Base-by-base conservation (phyloP, 2,888 invertebrate species). In the Mesoligia furuncula region DNA sequence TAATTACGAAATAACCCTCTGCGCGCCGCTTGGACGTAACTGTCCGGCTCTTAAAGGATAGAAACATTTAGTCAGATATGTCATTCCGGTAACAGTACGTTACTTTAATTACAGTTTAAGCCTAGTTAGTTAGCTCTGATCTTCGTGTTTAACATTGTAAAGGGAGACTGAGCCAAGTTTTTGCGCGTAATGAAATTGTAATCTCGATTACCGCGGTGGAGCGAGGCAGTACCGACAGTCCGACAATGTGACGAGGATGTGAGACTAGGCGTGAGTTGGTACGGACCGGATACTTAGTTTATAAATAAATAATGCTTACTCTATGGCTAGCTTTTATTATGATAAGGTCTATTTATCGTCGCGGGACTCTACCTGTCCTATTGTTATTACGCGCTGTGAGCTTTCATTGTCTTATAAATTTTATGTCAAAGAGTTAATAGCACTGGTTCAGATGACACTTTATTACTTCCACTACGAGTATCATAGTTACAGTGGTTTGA, bases 51-150 rank as follows among this genome's bases (percentile, higher is more conserved):
- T 93, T 94, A 95, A 95, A 95, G 95, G 95, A 93, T 94, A 95
- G 92, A 94, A 95, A 93, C 94, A 95, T 95, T 95, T 96, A 96
- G 93, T 93, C 83, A 95, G 95, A 94, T 93, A 96, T 95, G 94
- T 93, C 92, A 94, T 91, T 93, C 94, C 94, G 94, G 95, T 95
- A 95, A 95, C 94, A 94, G 95, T 93, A 93, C 91, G 93, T 93
- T 91, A 92, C 91, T 92, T 93, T 95, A 96, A 95, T 95, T 95
- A 91, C 94, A 90, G 92, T 92, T 91, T 93, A 93, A 93, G 90
- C 88, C 92, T 91, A 92, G 93, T 93, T 94, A 93, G 93, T 90
- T 90, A 89, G 91, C 91, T 93, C 91, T 90, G 92, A 93, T 93
- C 92, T 90, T 91, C 92, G 91, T 93, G 94, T 93, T 94, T 93